These are phyloP conservation scores for Eledone cirrhosa DNA, from an alignment of 2,888 invertebrate species.

Conservation along the genomic window DNA sequence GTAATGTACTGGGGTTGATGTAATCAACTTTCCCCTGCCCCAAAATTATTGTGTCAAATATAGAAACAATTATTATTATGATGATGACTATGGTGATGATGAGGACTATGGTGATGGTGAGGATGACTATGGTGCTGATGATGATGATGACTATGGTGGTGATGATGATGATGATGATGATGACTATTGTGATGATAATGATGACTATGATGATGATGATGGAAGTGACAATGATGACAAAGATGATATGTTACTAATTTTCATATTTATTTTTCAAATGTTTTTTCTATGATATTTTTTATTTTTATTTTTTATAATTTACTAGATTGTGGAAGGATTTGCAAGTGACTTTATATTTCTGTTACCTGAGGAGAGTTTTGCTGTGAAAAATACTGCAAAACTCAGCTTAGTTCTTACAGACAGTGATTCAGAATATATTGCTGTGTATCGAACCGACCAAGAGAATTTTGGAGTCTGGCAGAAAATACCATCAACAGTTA, in stretches of 20 bases:
- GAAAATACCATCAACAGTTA: slow-evolving; percentile 46
- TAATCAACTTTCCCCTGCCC: too few relatives aligned
- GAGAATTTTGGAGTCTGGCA: slow-evolving; percentile 52
- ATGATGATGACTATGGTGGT: too few relatives aligned
- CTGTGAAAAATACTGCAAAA: slow-evolving; percentile 38
- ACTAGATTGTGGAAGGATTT: slow-evolving; percentile 55
- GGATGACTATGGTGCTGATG: too few relatives aligned
- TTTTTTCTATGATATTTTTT: not conserved
- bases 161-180: too few relatives aligned
- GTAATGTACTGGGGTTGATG: too few relatives aligned
- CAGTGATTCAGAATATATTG: slow-evolving; percentile 39
- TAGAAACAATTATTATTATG: too few relatives aligned
- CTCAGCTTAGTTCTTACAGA: slow-evolving; percentile 45
- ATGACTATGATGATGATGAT: too few relatives aligned
- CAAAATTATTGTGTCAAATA: too few relatives aligned
- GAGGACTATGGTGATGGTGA: too few relatives aligned
- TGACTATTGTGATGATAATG: too few relatives aligned
- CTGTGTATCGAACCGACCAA: slow-evolving; percentile 49
- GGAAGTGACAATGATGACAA: too few relatives aligned
- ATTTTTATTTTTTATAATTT: slow-evolving; percentile 12
- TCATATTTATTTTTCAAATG: not conserved
- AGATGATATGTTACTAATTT: not conserved
- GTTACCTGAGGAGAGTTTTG: slow-evolving; percentile 49
- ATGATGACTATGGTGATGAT: too few relatives aligned
- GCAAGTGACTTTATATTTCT: slow-evolving; percentile 57